phyloP scores from a whole-genome alignment of 2,888 invertebrate genomes.

The Agrochola lychnidis region DNA sequence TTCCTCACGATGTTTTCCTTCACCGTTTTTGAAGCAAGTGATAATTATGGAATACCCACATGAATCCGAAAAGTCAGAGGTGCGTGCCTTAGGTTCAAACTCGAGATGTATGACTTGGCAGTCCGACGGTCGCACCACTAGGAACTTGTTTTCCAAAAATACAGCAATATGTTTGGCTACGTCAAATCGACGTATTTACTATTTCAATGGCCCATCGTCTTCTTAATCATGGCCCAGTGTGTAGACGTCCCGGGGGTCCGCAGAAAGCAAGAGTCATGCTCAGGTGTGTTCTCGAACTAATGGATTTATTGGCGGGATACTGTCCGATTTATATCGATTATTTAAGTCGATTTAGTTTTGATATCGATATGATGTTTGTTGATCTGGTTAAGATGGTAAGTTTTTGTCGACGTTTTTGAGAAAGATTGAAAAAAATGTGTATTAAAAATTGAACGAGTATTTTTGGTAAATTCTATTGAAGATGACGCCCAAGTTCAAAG shows the following conservation, averaged over 20 bases:
- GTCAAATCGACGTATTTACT: background rate
- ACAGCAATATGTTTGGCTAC: too few relatives aligned
- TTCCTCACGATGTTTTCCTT: too few relatives aligned
- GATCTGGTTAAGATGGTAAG: constrained; percentile 23
- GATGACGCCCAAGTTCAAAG: background rate
- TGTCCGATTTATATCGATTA: constrained; percentile 65
- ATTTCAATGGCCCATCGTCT: background rate
- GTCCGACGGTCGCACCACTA: too few relatives aligned
- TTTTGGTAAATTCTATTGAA: background rate
- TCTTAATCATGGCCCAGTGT: constrained; percentile 19
- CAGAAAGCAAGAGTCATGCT: constrained; percentile 75
- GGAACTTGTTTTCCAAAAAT: too few relatives aligned
- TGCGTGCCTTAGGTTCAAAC: too few relatives aligned
- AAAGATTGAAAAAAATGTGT: background rate
- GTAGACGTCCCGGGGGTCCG: constrained; percentile 64
- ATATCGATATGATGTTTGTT: constrained; percentile 59
- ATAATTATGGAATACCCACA: too few relatives aligned
- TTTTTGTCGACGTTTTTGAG: background rate
- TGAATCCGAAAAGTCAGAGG: too few relatives aligned
- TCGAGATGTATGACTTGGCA: too few relatives aligned
- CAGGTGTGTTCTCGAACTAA: constrained; percentile 69
- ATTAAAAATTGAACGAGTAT: background rate
- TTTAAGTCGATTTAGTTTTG: constrained; percentile 66
- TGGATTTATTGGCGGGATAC: constrained; percentile 67
- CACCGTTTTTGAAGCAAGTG: too few relatives aligned